Evolutionary conservation across 92 coral and sea anemone species (phyloP).

Genomic region (Pocillopora grandis): DNA sequence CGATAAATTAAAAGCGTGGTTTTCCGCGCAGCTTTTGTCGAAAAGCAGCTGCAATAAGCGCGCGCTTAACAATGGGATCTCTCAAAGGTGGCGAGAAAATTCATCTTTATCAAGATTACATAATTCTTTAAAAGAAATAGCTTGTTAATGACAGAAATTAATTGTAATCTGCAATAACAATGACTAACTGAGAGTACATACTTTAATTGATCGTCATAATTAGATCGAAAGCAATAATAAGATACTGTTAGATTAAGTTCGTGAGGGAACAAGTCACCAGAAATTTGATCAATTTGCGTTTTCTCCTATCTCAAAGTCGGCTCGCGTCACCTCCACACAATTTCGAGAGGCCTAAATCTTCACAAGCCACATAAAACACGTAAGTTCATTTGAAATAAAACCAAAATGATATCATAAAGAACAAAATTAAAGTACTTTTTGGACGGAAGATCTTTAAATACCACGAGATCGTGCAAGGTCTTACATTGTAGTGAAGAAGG

Average conservation of each 20-base stretch:
- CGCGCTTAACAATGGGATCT: conserved; percentile 25
- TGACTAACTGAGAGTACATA: not conserved
- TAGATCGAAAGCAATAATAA: not conserved
- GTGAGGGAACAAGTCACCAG: not conserved
- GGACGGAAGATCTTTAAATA: no score
- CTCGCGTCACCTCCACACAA: not conserved
- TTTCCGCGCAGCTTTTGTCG: not conserved
- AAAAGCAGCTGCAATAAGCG: conserved; percentile 20
- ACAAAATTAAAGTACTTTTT: no score
- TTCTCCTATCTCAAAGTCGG: not conserved
- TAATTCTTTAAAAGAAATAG: not conserved
- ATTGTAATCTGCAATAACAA: not conserved
- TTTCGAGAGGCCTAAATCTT: not conserved
- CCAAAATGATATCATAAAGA: no score
- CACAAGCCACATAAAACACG: not conserved
- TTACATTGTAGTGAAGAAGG: no score
- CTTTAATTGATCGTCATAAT: not conserved
- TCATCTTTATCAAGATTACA: not conserved
- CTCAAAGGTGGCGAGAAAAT: conserved; percentile 5
- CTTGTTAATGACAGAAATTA: no score
- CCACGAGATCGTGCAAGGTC: no score
- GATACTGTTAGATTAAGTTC: not conserved
- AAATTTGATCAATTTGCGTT: not conserved
- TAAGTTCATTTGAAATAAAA: no score
- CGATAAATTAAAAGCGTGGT: not conserved